A percentile compares a stretch with the other conserved stretches of the same genome.
phyloP scores from a whole-genome alignment of 2,113 vertebrate genomes.

The Bucco capensis region DNA sequence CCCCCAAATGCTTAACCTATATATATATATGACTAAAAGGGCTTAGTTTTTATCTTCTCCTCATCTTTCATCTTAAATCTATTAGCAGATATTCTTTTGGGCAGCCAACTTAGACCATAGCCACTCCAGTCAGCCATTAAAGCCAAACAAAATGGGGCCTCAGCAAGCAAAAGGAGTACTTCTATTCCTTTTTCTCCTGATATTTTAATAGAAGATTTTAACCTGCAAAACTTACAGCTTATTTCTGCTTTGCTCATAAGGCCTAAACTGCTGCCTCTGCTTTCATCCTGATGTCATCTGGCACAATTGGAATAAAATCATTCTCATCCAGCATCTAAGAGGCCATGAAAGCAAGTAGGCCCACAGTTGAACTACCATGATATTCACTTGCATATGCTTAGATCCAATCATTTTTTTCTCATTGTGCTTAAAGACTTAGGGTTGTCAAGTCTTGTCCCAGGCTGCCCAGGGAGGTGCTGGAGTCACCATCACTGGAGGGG shows the following conservation, averaged over 20 bases:
- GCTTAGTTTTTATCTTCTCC: not conserved
- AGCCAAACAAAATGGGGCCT: not conserved
- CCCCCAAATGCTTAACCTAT: constrained; percentile 32
- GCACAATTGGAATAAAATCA: not conserved
- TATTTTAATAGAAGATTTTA: not conserved
- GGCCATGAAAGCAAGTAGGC: not conserved
- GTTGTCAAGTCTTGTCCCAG: no score
- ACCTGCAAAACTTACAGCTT: not conserved
- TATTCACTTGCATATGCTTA: not conserved
- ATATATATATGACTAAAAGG: not conserved
- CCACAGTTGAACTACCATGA: not conserved
- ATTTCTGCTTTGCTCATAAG: not conserved
- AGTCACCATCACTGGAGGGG: no score
- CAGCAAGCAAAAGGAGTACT: not conserved
- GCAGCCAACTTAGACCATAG: not conserved
- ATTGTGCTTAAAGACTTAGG: not conserved
- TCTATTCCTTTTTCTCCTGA: not conserved
- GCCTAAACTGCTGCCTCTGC: not conserved
- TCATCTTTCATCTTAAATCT: not conserved
- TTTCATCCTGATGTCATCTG: not conserved
- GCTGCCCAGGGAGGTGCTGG: no score
- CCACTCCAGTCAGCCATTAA: not conserved
- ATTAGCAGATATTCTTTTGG: not conserved
- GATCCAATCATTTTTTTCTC: not conserved
- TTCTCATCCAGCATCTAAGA: not conserved